Conservation (phyloP, 1,140 invertebrate genomes). For the Eulimnadia texana region DNA sequence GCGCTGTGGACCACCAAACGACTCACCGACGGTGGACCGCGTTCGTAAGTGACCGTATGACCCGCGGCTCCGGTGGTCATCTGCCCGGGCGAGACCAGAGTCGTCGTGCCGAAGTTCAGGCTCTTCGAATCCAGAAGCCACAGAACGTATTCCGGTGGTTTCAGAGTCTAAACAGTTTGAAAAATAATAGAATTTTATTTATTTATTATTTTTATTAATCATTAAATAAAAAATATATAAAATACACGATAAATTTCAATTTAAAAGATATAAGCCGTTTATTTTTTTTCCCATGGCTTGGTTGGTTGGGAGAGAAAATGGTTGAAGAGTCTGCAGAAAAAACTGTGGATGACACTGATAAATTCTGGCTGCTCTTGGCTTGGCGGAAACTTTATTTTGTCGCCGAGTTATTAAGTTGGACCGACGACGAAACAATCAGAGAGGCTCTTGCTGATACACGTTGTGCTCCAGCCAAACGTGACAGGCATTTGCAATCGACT, state of each 20-base stretch:
- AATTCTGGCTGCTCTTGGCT: no score
- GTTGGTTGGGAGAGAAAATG: neutral
- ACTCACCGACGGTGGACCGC: constrained; percentile 12
- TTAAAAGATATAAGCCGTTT: neutral
- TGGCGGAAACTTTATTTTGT: no score
- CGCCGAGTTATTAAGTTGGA: no score
- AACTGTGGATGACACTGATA: no score
- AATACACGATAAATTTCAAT: no score
- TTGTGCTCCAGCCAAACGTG: no score
- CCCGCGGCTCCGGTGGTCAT: neutral
- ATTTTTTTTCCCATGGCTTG: neutral
- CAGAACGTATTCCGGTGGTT: constrained; percentile 13
- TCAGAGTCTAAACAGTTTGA: neutral
- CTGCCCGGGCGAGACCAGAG: neutral
- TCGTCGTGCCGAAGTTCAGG: constrained; percentile 5
- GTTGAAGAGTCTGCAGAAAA: neutral
- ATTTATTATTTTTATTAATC: no score
- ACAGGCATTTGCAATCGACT: no score
- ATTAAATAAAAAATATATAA: no score
- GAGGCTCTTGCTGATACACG: no score
- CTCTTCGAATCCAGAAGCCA: constrained; percentile 8
- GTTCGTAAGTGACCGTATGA: constrained; percentile 3
- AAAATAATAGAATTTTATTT: no score
- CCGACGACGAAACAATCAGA: no score
- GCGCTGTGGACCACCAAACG: constrained; percentile 10